phyloP scores from a whole-genome alignment of 2,797 vertebrate species.

The Semotilus atromaculatus region DNA sequence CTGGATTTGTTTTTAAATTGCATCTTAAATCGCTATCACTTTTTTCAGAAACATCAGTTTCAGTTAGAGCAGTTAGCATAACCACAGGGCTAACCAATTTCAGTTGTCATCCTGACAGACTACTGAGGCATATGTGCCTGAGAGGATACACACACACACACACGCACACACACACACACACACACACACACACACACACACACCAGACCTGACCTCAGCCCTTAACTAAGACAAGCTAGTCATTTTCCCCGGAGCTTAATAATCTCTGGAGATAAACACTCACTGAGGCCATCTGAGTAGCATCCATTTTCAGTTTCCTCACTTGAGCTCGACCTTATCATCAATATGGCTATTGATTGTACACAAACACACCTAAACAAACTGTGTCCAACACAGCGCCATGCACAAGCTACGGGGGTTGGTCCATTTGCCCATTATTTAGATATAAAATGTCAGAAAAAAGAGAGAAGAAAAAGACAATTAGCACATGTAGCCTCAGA shows the following conservation, averaged over 20 bases:
- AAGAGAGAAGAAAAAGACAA: background rate
- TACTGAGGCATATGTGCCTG: constrained; percentile 25
- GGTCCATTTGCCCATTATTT: background rate
- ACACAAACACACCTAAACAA: constrained; percentile 28
- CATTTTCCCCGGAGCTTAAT: constrained; percentile 44
- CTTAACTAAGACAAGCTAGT: constrained; percentile 40
- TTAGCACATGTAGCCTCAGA: background rate
- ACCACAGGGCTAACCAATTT: constrained; percentile 24
- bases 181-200: constrained; percentile 9
- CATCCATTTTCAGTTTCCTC: constrained; percentile 44
- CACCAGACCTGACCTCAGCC: constrained; percentile 42
- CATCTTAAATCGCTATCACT: background rate
- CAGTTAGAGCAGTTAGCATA: constrained; percentile 33
- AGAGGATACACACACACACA: constrained; percentile 8
- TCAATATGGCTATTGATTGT: constrained; percentile 41
- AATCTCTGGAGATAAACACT: constrained; percentile 52
- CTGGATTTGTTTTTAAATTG: too few relatives aligned
- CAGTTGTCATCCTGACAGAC: constrained; percentile 26
- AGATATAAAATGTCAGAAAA: background rate
- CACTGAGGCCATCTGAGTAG: constrained; percentile 42
- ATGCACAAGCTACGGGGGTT: background rate
- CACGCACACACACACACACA: background rate
- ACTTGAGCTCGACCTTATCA: constrained; percentile 43
- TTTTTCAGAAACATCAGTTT: too few relatives aligned
- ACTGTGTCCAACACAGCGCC: background rate